Base-by-base conservation (phyloP, 2,113 vertebrate species). In the Neogobius melanostomus region DNA sequence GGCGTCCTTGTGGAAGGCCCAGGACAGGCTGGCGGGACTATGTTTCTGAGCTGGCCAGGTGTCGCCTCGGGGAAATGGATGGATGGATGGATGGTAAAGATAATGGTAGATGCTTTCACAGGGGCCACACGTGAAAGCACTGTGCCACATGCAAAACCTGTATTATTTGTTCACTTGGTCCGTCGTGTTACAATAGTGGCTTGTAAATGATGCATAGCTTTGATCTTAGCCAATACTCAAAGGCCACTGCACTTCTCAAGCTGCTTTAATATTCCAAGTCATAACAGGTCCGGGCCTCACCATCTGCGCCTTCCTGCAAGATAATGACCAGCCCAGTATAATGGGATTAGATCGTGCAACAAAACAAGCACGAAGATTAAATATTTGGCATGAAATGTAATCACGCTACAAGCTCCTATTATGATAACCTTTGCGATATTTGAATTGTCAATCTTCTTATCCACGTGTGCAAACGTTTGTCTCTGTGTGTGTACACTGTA, bases 251-350 rank as follows among this genome's bases (percentile, higher is more conserved):
- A 43, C 3, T 17, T 49, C 16, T 17, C 8, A 64, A 60, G 69
- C 42, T 8, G 64, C 12, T 69, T 82, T 79, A 78, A 84, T 85
- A 82, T 87, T 79, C 83, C 74, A 63, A 50, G 57, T 54, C 49
- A 71, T 80, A 56, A 28, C 69, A 73, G 57, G 73, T 81, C 61
- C 51, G 64, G 7, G 1, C 14, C 21, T 11, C 69, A 62, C 72
- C 81, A 85, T 44, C 72, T 84, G 77, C 61, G 45, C 7, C 51
- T 53, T 44, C 68, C 68, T 61, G 42, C 51, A 59, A 21, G 51
- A 62, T 73, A 68, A 81, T 52, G 70, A 6, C 56, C 1, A 70
- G 11, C 28, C 63, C 9, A n/a, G 43, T 65, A 21, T 50, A 71
- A 49, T 5, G 14, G 56, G 60, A 85, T 84, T 60, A 71, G 49